Percentiles rank a stretch among this genome's conserved stretches.
These are phyloP conservation scores for Lomographa bimaculata DNA, from an alignment of 2,888 invertebrate species.

Conservation along the genomic window DNA sequence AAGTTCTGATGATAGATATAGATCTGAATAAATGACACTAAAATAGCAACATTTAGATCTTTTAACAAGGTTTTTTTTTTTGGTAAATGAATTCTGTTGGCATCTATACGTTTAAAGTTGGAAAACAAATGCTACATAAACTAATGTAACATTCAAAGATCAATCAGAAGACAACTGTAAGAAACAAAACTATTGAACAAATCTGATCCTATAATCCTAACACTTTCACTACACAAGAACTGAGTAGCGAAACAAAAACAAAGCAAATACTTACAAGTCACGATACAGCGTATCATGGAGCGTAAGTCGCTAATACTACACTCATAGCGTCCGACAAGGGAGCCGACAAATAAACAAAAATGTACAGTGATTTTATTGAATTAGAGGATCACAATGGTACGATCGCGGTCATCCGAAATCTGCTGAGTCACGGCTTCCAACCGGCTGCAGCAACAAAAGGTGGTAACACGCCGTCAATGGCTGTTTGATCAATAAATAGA, in stretches of 20 bases:
- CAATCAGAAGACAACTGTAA: conserved; percentile 12
- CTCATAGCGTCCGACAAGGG: conserved; percentile 67
- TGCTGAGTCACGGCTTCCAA: conserved; percentile 73
- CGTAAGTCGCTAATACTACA: conserved; percentile 67
- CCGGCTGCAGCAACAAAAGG: conserved; percentile 67
- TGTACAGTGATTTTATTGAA: conserved; percentile 81
- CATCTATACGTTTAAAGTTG: background rate
- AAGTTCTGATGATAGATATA: background rate
- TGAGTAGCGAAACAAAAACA: conserved; percentile 36
- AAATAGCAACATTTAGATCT: too few relatives aligned
- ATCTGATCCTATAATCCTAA: conserved; percentile 33
- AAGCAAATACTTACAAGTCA: conserved; percentile 56
- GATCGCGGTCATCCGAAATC: conserved; percentile 53
- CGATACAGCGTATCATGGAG: conserved; percentile 57
- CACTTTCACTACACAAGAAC: conserved; percentile 23
- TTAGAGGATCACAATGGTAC: conserved; percentile 78
- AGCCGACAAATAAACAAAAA: conserved; percentile 80
- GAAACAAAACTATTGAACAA: conserved; percentile 24
- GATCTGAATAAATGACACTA: too few relatives aligned
- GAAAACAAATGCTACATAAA: conserved; percentile 3
- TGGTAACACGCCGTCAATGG: conserved; percentile 79
- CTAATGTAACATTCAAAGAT: conserved; percentile 9
- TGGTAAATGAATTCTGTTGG: too few relatives aligned
- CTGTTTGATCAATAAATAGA: conserved; percentile 78
- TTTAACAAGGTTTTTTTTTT: too few relatives aligned